Conservation (phyloP, 2,888 invertebrate species). For the Idaea straminata region DNA sequence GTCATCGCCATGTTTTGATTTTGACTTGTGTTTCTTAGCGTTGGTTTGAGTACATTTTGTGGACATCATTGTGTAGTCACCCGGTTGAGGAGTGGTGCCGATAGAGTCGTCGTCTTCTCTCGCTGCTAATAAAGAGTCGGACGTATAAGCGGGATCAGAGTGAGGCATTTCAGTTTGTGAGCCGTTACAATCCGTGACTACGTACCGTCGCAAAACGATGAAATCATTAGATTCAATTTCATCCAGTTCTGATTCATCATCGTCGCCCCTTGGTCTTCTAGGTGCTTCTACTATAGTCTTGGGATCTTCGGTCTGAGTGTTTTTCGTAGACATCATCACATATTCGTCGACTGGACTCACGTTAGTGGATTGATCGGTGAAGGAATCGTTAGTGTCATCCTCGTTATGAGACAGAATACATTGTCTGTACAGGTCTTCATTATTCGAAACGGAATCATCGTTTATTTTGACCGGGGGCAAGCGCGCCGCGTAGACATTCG, state of each 20-base stretch:
- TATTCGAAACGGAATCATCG: not conserved
- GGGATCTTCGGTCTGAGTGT: not conserved
- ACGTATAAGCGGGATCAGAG: not conserved
- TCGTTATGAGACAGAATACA: not conserved
- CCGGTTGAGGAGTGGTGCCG: not conserved
- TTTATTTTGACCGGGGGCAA: not conserved
- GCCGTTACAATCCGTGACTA: not conserved
- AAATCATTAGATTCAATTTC: not conserved
- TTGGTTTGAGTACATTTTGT: conserved; percentile 13
- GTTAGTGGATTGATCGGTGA: not conserved
- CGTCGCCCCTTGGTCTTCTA: not conserved
- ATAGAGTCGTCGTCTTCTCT: not conserved
- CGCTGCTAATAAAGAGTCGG: not conserved
- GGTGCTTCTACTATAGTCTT: not conserved
- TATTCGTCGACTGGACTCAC: conserved; percentile 1
- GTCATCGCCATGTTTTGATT: conserved; percentile 7
- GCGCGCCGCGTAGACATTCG: not conserved
- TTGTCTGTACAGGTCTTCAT: not conserved
- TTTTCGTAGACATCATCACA: not conserved
- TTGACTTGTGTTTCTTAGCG: conserved; percentile 27
- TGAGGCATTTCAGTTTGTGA: not conserved
- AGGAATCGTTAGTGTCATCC: not conserved
- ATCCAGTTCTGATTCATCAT: conserved; percentile 2
- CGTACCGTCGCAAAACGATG: not conserved
- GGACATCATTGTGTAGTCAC: conserved; percentile 10